These are phyloP conservation scores for Patella depressa DNA, from an alignment of 2,888 invertebrate genomes.

Conservation along the genomic window DNA sequence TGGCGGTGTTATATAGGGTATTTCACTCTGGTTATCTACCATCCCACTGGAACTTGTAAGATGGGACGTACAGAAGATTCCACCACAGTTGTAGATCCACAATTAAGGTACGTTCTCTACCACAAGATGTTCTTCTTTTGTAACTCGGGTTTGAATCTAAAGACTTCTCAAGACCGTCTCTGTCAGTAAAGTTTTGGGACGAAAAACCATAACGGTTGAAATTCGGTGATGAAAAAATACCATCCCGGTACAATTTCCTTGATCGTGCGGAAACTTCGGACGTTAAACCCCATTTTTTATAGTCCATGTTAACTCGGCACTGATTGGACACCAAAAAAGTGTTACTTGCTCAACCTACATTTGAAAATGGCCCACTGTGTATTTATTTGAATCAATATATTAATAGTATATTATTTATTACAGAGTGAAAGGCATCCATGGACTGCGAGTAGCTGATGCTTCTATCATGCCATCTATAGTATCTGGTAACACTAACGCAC, in stretches of 20 bases:
- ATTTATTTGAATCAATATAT: no score
- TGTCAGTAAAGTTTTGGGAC: no score
- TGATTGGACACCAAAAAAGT: no score
- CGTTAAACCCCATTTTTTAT: no score
- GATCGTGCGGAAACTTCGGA: no score
- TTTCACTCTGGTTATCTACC: conserved; percentile 65
- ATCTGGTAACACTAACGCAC: conserved; percentile 50
- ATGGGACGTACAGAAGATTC: conserved; percentile 75
- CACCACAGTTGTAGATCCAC: conserved; percentile 78
- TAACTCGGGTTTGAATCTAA: conserved; percentile 24
- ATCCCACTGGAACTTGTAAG: conserved; percentile 82
- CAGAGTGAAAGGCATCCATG: conserved; percentile 48
- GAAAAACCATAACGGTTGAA: no score
- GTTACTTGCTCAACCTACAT: no score
- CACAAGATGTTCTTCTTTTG: conserved; percentile 19
- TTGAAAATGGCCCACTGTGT: no score
- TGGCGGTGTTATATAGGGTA: conserved; percentile 42
- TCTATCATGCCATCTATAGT: conserved; percentile 48
- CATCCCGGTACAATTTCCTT: no score
- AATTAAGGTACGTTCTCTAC: conserved; percentile 56
- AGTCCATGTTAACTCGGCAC: no score
- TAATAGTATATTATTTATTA: conserved; percentile 12
- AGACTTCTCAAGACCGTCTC: conserved; percentile 28
- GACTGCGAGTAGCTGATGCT: conserved; percentile 50
- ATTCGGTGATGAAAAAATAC: no score